Conservation (phyloP, 2,113 vertebrate species). For the Donacobius atricapilla region DNA sequence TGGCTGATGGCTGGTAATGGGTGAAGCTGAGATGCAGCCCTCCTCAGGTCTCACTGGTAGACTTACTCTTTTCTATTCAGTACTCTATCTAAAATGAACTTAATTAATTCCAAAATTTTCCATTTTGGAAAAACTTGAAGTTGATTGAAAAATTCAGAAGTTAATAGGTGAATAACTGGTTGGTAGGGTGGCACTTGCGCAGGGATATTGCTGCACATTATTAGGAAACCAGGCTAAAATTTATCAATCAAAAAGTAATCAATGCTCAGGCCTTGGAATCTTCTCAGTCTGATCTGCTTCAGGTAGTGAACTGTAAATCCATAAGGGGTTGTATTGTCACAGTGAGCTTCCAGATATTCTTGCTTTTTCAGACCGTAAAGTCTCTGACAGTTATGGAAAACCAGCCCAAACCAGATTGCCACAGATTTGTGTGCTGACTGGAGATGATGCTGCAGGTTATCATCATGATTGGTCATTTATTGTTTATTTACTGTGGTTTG, state of each 20-base stretch:
- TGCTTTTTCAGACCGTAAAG: background rate
- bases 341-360: background rate
- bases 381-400: background rate
- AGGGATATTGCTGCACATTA: background rate
- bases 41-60: background rate
- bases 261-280: background rate
- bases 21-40: background rate
- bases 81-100: background rate
- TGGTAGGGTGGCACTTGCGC: accelerated
- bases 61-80: background rate
- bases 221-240: background rate
- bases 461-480: background rate
- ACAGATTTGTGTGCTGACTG: background rate
- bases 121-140: background rate
- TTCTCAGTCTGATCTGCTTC: background rate
- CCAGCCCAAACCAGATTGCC: background rate
- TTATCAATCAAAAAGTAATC: background rate
- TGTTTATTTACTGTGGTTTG: background rate
- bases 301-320: background rate
- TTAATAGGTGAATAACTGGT: background rate
- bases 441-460: background rate
- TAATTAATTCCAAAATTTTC: too few species aligned
- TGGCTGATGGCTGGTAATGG: background rate
- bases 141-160: background rate
- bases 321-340: background rate